Percentiles rank a stretch among this genome's conserved stretches.
phyloP scores from a whole-genome alignment of 2,113 vertebrate species.

The Channa argus region DNA sequence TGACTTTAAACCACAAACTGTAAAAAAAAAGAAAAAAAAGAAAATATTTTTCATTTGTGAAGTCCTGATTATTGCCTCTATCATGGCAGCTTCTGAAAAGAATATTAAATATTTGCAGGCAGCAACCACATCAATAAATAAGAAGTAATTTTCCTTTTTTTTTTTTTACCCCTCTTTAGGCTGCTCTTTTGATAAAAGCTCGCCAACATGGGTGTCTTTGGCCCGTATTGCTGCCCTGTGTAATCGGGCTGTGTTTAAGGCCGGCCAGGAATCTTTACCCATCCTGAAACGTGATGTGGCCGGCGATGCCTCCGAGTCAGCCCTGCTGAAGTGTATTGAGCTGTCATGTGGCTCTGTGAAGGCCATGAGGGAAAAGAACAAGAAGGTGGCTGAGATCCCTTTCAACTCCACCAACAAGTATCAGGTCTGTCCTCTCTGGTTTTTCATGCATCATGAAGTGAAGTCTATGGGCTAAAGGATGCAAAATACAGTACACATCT shows the following conservation, averaged over 20 bases:
- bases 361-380: slow-evolving; percentile 89
- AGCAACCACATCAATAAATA: no score
- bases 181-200: slow-evolving; percentile 92
- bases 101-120: background rate
- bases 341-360: slow-evolving; percentile 89
- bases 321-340: slow-evolving; percentile 92
- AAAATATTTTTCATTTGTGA: no score
- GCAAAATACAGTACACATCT: background rate
- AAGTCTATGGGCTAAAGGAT: background rate
- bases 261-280: slow-evolving; percentile 89
- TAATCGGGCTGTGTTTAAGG: slow-evolving; percentile 92
- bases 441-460: rapidly evolving
- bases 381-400: slow-evolving; percentile 93
- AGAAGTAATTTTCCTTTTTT: rapidly evolving
- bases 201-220: slow-evolving; percentile 89
- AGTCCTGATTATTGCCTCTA: background rate
- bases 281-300: slow-evolving; percentile 91
- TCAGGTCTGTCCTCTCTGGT: slow-evolving; percentile 74
- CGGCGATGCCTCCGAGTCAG: slow-evolving; percentile 91
- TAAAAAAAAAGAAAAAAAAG: no score
- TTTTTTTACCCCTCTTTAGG: slow-evolving; percentile 67
- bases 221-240: slow-evolving; percentile 90
- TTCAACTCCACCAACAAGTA: slow-evolving; percentile 90
- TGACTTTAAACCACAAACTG: no score
- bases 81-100: background rate